phyloP scores from a whole-genome alignment of 2,888 invertebrate genomes.

The Nemotelus pantherinus region DNA sequence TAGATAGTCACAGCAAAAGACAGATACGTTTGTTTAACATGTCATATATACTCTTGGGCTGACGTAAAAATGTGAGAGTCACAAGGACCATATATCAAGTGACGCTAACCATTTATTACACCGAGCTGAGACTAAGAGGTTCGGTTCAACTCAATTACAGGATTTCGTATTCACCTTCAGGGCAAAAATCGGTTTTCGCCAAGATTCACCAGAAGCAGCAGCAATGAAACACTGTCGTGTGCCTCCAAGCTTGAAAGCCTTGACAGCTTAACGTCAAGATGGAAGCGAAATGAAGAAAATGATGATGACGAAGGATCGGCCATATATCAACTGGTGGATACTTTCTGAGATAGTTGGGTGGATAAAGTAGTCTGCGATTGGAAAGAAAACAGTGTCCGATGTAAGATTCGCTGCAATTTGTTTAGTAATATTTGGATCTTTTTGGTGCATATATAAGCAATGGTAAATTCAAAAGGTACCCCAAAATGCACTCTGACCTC shows the following conservation, averaged over 20 bases:
- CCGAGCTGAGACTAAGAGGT: slow-evolving; percentile 24
- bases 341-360: slow-evolving; percentile 13
- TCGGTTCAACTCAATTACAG: slow-evolving; percentile 44
- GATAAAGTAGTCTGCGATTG: background rate
- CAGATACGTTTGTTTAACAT: background rate
- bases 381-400: too few relatives aligned
- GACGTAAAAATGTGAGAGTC: slow-evolving; percentile 11
- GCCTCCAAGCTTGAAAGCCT: background rate
- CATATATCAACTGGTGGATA: slow-evolving; percentile 43
- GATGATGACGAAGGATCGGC: slow-evolving; percentile 43
- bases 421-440: too few relatives aligned
- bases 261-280: slow-evolving; percentile 35
- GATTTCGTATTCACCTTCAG: slow-evolving; percentile 3
- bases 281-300: slow-evolving; percentile 36
- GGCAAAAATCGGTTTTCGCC: slow-evolving; percentile 9
- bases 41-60: background rate
- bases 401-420: too few relatives aligned
- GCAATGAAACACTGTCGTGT: background rate
- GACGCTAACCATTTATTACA: slow-evolving; percentile 35
- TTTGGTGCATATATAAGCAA: too few relatives aligned
- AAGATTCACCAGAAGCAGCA: background rate
- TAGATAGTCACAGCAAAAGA: background rate
- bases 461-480: too few relatives aligned
- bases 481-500: too few relatives aligned
- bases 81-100: slow-evolving; percentile 36